Percentiles rank a stretch among this genome's conserved stretches.
Evolutionary conservation across 2,888 invertebrate species (phyloP).

Genomic region (Athalia circularis): DNA sequence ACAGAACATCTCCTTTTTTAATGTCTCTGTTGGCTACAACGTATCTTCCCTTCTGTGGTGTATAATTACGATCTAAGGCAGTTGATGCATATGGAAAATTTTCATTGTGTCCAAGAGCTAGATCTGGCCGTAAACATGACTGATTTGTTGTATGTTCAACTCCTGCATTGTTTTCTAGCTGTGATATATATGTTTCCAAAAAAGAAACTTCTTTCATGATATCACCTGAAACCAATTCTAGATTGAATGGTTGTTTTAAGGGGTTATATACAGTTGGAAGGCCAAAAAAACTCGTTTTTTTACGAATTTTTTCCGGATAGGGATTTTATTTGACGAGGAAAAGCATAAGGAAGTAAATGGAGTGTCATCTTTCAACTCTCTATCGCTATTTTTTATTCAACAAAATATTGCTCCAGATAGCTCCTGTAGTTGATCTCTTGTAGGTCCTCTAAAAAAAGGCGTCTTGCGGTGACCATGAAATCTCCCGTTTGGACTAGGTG

Average conservation of each 20-base stretch:
- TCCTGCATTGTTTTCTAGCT: conserved; percentile 36
- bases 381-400: too few species aligned
- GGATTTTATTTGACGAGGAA: too few species aligned
- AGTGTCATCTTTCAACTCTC: too few species aligned
- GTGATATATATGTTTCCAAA: conserved; percentile 55
- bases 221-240: conserved; percentile 63
- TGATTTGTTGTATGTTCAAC: conserved; percentile 57
- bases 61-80: conserved; percentile 76
- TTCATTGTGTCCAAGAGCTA: conserved; percentile 75
- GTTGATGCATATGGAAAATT: conserved; percentile 77
- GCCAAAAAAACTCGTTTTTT: too few species aligned
- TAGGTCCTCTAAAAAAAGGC: too few species aligned
- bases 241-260: background rate
- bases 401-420: too few species aligned
- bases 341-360: too few species aligned
- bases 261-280: too few species aligned
- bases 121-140: conserved; percentile 69
- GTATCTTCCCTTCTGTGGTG: conserved; percentile 79
- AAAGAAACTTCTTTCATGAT: conserved; percentile 64
- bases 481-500: too few species aligned
- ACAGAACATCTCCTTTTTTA: conserved; percentile 82
- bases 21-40: conserved; percentile 79
- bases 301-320: too few species aligned
- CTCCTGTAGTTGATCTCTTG: too few species aligned
- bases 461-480: too few species aligned